Conservation (phyloP, 2,797 vertebrate species). For the Iguana delicatissima region DNA sequence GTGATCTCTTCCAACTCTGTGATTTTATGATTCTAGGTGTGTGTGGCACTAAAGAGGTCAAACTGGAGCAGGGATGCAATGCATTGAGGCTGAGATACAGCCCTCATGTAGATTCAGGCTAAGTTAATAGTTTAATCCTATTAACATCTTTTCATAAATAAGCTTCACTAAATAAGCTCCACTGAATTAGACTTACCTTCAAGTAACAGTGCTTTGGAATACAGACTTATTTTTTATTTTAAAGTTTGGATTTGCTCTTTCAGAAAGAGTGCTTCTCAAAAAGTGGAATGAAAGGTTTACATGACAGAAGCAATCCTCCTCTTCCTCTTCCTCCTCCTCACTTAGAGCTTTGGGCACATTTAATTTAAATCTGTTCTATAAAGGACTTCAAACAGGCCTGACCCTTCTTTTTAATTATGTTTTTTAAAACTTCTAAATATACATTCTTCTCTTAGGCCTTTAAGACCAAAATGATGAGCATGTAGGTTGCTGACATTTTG, state of each 20-base stretch:
- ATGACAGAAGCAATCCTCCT: neutral
- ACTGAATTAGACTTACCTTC: too few species aligned
- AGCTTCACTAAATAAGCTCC: too few species aligned
- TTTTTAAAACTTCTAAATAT: slow-evolving; percentile 31
- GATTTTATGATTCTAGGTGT: too few species aligned
- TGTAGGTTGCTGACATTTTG: neutral
- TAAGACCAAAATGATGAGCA: neutral
- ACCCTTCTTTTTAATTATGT: slow-evolving; percentile 55
- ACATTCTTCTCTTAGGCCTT: neutral
- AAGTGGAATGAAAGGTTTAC: neutral
- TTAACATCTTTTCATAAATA: too few species aligned
- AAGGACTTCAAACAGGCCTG: slow-evolving; percentile 38
- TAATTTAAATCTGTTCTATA: slow-evolving; percentile 41
- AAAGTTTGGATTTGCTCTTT: neutral
- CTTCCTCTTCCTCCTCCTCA: neutral
- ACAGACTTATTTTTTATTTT: slow-evolving; percentile 37
- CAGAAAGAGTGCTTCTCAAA: neutral
- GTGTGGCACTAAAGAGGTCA: too few species aligned
- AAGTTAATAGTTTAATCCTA: too few species aligned
- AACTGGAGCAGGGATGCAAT: too few species aligned
- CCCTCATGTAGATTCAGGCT: too few species aligned
- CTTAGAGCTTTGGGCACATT: neutral
- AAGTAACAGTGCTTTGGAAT: neutral
- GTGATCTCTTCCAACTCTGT: too few species aligned
- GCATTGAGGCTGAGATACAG: too few species aligned